Conservation (phyloP, 2,113 vertebrate species). For the Vidua macroura region DNA sequence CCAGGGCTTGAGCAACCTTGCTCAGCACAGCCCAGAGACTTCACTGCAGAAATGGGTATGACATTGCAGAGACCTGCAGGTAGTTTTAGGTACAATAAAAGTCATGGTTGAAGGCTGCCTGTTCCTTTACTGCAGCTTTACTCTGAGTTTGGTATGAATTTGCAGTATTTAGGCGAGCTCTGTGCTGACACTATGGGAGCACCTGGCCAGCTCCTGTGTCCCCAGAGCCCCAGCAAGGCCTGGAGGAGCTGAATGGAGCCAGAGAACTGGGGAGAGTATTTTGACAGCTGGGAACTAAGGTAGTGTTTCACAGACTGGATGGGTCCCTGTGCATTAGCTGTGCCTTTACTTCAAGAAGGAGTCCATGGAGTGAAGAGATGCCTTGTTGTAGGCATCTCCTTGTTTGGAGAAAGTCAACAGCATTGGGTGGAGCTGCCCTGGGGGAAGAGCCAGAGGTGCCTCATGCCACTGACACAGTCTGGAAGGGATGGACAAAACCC, state of each 20-base stretch:
- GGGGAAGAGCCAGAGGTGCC: neutral
- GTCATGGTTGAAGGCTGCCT: accelerated
- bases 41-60: neutral
- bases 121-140: neutral
- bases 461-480: neutral
- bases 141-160: accelerated
- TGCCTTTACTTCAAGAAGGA: neutral
- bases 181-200: neutral
- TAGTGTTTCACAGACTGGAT: accelerated
- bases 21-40: neutral
- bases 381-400: neutral
- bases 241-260: neutral
- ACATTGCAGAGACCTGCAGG: neutral
- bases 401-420: neutral
- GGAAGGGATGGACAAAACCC: neutral
- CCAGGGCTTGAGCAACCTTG: neutral
- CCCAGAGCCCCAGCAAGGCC: neutral
- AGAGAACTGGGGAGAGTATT: accelerated
- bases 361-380: neutral
- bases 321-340: neutral
- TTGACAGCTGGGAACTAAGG: neutral
- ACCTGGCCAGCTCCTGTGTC: neutral
- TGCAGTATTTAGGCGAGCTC: neutral
- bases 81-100: neutral
- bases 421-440: neutral